A percentile compares a stretch with the other conserved stretches of the same genome.
Conservation (phyloP, 53 echinoderm and acorn worm species). For the Holothuria leucospilota region DNA sequence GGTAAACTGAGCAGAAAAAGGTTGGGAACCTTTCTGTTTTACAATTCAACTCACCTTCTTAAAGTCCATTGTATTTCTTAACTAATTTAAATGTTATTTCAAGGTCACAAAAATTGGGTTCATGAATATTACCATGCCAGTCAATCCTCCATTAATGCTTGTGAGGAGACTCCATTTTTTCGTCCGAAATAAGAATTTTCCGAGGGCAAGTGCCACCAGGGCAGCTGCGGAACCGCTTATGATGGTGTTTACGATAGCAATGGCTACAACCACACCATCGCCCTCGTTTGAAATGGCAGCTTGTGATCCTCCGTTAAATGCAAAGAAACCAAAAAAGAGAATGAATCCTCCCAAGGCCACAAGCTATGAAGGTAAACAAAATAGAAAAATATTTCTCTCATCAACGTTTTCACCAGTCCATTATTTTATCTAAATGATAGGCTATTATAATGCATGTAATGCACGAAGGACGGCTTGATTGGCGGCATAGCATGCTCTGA, state of each 20-base stretch:
- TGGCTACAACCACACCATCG: slow-evolving; percentile 72
- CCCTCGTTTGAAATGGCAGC: slow-evolving; percentile 78
- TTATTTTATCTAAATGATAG: too few relatives aligned
- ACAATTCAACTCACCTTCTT: too few relatives aligned
- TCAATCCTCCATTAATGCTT: slow-evolving; percentile 81
- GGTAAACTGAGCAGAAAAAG: too few relatives aligned
- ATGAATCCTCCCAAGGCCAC: slow-evolving; percentile 91
- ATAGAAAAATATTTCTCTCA: neutral
- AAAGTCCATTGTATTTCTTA: too few relatives aligned
- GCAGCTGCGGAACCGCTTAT: slow-evolving; percentile 76
- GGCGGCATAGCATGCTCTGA: too few relatives aligned
- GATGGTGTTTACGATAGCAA: slow-evolving; percentile 90
- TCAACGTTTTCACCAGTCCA: too few relatives aligned
- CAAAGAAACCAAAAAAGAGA: slow-evolving; percentile 92
- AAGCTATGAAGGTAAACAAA: slow-evolving; percentile 48
- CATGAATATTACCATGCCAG: slow-evolving; percentile 78
- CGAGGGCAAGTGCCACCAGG: slow-evolving; percentile 65
- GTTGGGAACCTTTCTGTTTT: too few relatives aligned
- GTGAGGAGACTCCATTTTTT: slow-evolving; percentile 83
- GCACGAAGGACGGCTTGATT: too few relatives aligned
- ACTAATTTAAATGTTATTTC: too few relatives aligned
- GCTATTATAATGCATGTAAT: too few relatives aligned
- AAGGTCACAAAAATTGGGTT: too few relatives aligned
- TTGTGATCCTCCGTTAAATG: slow-evolving; percentile 95
- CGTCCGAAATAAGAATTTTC: neutral